These are phyloP conservation scores for Aethes cnicana DNA, from an alignment of 2,888 invertebrate species.

Conservation along the genomic window DNA sequence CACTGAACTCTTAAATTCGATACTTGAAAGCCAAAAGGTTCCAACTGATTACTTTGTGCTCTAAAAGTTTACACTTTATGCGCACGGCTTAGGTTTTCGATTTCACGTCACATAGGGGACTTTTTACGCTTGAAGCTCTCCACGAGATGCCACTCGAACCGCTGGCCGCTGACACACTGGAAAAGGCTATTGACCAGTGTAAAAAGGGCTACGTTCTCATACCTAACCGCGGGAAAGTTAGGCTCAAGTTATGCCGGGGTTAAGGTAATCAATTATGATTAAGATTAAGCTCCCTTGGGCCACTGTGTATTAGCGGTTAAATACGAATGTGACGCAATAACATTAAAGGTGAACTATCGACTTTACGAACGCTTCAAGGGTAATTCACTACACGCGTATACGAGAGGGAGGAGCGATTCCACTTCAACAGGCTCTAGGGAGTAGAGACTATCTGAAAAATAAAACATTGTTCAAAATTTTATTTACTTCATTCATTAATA, in stretches of 20 bases:
- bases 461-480: too few species aligned
- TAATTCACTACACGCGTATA: too few species aligned
- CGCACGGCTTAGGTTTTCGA: too few species aligned
- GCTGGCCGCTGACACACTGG: neutral
- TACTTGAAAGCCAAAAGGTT: too few species aligned
- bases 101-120: too few species aligned
- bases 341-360: slow-evolving; percentile 6
- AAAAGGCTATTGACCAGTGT: neutral
- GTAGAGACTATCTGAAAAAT: too few species aligned
- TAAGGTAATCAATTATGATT: slow-evolving; percentile 21
- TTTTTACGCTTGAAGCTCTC: neutral
- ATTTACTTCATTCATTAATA: too few species aligned
- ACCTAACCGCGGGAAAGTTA: neutral
- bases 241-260: neutral
- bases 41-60: too few species aligned
- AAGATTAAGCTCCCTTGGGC: slow-evolving; percentile 4
- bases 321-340: slow-evolving; percentile 6
- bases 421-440: too few species aligned
- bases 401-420: too few species aligned
- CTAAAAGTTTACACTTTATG: too few species aligned
- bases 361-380: neutral
- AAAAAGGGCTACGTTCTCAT: neutral
- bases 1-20: neutral
- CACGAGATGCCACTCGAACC: neutral
- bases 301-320: slow-evolving; percentile 6